A percentile compares a stretch with the other conserved stretches of the same genome.
Conservation (phyloP, 2,797 vertebrate species). For the Simalia tracyae region DNA sequence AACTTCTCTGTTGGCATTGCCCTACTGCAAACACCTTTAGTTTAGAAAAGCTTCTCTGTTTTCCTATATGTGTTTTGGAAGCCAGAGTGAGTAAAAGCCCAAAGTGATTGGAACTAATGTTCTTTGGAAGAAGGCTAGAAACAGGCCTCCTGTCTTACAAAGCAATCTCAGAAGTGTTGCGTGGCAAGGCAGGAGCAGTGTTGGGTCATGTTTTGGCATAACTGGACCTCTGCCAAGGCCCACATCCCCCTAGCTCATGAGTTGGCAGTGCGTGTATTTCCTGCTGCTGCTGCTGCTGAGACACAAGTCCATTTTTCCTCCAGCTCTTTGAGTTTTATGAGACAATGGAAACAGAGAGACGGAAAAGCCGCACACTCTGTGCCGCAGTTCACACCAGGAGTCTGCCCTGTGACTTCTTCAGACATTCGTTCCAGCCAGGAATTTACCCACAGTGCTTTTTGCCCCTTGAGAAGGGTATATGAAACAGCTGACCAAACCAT, state of each 20-base stretch:
- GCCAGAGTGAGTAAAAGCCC: neutral
- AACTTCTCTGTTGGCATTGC: neutral
- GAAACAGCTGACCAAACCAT: conserved; percentile 17
- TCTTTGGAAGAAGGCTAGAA: neutral
- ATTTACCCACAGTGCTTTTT: neutral
- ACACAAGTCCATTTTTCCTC: neutral
- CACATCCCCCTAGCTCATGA: neutral
- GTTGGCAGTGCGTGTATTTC: neutral
- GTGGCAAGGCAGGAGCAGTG: neutral
- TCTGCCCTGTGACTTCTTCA: neutral
- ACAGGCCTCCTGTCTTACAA: neutral
- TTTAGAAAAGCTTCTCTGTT: neutral
- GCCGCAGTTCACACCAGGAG: accelerated
- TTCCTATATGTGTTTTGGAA: neutral
- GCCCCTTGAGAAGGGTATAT: accelerated
- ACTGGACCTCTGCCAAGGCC: neutral
- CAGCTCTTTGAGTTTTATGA: neutral
- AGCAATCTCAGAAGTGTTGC: neutral
- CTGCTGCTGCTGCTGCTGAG: neutral
- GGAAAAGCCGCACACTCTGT: neutral
- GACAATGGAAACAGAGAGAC: neutral
- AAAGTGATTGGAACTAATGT: neutral
- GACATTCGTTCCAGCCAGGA: neutral
- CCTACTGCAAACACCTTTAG: neutral
- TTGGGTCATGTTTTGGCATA: neutral